phyloP scores from a whole-genome alignment of 2,797 vertebrate species.

The Urosaurus nigricauda region DNA sequence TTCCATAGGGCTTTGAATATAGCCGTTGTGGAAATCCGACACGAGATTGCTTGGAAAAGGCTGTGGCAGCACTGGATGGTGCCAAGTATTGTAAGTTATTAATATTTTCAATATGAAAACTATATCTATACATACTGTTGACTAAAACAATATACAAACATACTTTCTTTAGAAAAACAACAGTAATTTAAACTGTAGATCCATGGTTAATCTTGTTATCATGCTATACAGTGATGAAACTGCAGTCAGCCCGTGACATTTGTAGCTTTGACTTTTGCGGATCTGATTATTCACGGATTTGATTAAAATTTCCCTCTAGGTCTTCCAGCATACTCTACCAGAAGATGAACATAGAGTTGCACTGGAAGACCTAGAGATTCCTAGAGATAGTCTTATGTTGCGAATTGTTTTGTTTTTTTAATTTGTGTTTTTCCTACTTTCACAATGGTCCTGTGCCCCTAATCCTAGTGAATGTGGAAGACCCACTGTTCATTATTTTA shows the following conservation, averaged over 20 bases:
- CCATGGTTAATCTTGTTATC: background rate
- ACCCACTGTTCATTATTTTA: background rate
- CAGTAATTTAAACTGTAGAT: background rate
- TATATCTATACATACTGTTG: background rate
- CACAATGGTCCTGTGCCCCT: too few relatives aligned
- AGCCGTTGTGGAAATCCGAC: conserved; percentile 95
- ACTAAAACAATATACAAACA: accelerated
- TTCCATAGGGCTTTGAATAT: conserved; percentile 89
- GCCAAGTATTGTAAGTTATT: conserved; percentile 89
- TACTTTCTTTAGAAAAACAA: background rate
- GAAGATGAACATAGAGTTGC: too few relatives aligned
- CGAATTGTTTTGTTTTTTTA: too few relatives aligned
- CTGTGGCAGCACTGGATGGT: conserved; percentile 89
- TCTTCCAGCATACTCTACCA: too few relatives aligned
- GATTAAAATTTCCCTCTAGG: too few relatives aligned
- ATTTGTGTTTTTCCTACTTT: too few relatives aligned
- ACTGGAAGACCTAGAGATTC: too few relatives aligned
- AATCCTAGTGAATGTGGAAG: too few relatives aligned
- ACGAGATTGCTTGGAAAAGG: conserved; percentile 90
- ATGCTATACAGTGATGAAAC: background rate
- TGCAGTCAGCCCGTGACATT: background rate
- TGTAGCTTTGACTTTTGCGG: too few relatives aligned
- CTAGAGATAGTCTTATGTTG: too few relatives aligned
- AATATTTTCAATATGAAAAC: background rate
- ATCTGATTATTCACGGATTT: too few relatives aligned